phyloP scores from a whole-genome alignment of 1,140 invertebrate genomes.

The Rhagoletis zephyria region DNA sequence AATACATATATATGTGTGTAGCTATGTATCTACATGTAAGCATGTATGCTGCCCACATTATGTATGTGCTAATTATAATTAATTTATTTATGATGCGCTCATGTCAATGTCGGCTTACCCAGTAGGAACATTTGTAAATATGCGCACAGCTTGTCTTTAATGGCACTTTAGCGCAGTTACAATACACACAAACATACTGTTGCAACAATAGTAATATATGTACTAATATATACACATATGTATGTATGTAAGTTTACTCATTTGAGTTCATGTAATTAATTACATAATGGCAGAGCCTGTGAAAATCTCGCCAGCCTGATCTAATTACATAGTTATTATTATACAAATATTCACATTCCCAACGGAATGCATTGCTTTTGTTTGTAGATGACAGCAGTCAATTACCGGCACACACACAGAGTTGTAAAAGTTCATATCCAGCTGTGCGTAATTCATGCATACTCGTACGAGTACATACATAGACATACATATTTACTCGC shows the following conservation, averaged over 20 bases:
- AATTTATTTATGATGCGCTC: slow-evolving; percentile 44
- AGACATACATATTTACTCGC: too few species aligned
- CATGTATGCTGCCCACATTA: not conserved
- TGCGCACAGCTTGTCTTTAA: not conserved
- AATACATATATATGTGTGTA: not conserved
- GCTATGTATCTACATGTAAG: not conserved
- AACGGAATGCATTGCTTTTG: not conserved
- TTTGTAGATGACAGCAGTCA: not conserved
- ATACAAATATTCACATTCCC: not conserved
- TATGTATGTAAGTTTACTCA: not conserved
- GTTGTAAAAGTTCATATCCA: too few species aligned
- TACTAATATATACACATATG: not conserved
- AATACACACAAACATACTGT: not conserved
- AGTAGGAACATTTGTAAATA: not conserved
- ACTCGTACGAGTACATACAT: too few species aligned
- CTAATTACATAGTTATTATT: slow-evolving; percentile 23
- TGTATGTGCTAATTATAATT: slow-evolving; percentile 39
- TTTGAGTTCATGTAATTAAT: slow-evolving; percentile 35
- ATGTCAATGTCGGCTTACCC: slow-evolving; percentile 22
- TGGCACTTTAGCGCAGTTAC: not conserved
- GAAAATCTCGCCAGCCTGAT: not conserved
- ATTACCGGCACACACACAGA: not conserved
- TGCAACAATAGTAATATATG: not conserved
- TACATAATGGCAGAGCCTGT: slow-evolving; percentile 21
- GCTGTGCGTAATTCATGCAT: too few species aligned